Evolutionary conservation across 2,888 invertebrate genomes (phyloP).

Genomic region (Pollenia labialis): DNA sequence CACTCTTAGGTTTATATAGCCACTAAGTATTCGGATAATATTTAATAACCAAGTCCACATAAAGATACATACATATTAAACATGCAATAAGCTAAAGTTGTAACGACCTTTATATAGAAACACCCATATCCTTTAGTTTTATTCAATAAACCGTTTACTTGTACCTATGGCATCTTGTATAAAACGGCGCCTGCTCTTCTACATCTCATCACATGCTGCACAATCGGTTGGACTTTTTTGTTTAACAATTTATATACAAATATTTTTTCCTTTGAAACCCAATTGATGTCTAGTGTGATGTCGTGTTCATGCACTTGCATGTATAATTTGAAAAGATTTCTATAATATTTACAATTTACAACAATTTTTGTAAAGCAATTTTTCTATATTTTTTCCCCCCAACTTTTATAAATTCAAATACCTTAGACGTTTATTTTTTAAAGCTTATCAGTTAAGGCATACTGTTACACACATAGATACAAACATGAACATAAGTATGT

Average conservation of each 20-base stretch:
- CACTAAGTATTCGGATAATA: too few relatives aligned
- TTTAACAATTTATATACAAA: constrained; percentile 9
- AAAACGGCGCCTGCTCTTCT: constrained; percentile 68
- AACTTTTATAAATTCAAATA: constrained; percentile 62
- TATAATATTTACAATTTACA: constrained; percentile 69
- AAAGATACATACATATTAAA: too few relatives aligned
- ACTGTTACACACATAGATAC: not conserved
- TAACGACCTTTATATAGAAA: constrained; percentile 7
- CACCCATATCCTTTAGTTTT: constrained; percentile 44
- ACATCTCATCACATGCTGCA: constrained; percentile 64
- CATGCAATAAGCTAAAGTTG: too few relatives aligned
- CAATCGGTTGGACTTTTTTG: constrained; percentile 46
- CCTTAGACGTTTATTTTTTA: constrained; percentile 41
- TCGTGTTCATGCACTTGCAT: constrained; percentile 72
- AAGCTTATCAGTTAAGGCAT: constrained; percentile 57
- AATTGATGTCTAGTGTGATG: constrained; percentile 67
- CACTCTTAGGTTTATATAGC: too few relatives aligned
- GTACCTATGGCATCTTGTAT: constrained; percentile 46
- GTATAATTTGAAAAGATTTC: constrained; percentile 66
- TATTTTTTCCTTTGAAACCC: constrained; percentile 38
- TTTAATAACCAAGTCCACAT: too few relatives aligned
- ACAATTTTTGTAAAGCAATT: constrained; percentile 59
- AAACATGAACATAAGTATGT: not conserved
- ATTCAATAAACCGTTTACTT: constrained; percentile 58
- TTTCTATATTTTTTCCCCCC: constrained; percentile 15